Percentiles rank a stretch among this genome's conserved stretches.
Conservation (phyloP, 2,113 vertebrate genomes). For the Hoplias malabaricus region DNA sequence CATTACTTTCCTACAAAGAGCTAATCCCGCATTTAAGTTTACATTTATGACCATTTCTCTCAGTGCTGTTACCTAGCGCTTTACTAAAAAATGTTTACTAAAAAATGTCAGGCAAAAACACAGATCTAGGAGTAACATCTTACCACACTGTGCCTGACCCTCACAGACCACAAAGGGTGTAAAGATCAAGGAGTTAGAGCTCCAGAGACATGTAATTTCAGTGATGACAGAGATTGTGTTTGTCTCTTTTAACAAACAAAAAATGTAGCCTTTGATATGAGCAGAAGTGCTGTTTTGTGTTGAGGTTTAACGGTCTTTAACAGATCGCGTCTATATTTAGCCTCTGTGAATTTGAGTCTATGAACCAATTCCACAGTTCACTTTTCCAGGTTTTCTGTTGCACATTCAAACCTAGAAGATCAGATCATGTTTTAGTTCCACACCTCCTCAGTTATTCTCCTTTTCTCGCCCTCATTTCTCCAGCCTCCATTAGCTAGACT, state of each 20-base stretch:
- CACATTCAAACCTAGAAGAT: too few relatives aligned
- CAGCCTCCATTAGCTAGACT: too few relatives aligned
- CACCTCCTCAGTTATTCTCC: too few relatives aligned
- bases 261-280: neutral
- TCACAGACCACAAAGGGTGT: constrained; percentile 6
- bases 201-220: constrained; percentile 29
- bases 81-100: too few relatives aligned
- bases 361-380: neutral
- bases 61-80: too few relatives aligned
- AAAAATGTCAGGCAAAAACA: too few relatives aligned
- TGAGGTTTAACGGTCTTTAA: neutral
- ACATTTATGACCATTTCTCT: too few relatives aligned
- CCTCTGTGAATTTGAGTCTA: neutral
- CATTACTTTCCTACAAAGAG: too few relatives aligned
- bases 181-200: neutral
- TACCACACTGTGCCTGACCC: neutral
- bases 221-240: constrained; percentile 31
- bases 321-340: neutral
- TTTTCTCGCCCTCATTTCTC: too few relatives aligned
- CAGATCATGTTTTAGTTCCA: too few relatives aligned
- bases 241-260: neutral
- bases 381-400: too few relatives aligned
- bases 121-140: neutral
- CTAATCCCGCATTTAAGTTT: too few relatives aligned
- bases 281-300: neutral